Conservation (phyloP, 2,888 invertebrate species). For the Unio pictorum region DNA sequence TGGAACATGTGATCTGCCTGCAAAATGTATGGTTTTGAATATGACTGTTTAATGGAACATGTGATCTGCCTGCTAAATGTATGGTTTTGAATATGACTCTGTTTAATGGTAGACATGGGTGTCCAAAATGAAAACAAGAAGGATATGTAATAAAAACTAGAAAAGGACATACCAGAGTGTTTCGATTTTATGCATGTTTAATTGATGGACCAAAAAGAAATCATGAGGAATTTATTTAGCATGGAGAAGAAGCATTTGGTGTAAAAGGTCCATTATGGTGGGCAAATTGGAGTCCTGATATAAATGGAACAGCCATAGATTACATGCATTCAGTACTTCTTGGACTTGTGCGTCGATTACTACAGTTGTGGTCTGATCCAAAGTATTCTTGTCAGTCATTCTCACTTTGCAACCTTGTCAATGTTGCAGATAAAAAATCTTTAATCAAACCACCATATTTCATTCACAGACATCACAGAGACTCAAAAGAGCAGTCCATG, state of each 20-base stretch:
- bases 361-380: constrained; percentile 1
- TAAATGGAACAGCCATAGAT: too few species aligned
- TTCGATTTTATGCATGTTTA: constrained; percentile 12
- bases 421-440: constrained; percentile 9
- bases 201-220: constrained; percentile 16
- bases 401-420: constrained; percentile 10
- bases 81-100: constrained; percentile 24
- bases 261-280: constrained; percentile 24
- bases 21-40: too few species aligned
- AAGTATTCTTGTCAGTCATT: constrained; percentile 6
- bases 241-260: constrained; percentile 18
- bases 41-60: too few species aligned
- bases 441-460: constrained; percentile 23
- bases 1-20: too few species aligned
- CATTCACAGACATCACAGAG: constrained; percentile 17
- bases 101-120: constrained; percentile 26
- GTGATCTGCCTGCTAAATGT: too few species aligned
- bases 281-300: background rate
- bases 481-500: constrained; percentile 20
- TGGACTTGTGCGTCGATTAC: too few species aligned
- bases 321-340: too few species aligned
- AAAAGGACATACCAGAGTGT: constrained; percentile 19
- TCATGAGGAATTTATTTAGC: constrained; percentile 15
- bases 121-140: constrained; percentile 19
- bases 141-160: constrained; percentile 18